Evolutionary conservation across 2,888 invertebrate genomes (phyloP).

Genomic region (Mechanitis messenoides): DNA sequence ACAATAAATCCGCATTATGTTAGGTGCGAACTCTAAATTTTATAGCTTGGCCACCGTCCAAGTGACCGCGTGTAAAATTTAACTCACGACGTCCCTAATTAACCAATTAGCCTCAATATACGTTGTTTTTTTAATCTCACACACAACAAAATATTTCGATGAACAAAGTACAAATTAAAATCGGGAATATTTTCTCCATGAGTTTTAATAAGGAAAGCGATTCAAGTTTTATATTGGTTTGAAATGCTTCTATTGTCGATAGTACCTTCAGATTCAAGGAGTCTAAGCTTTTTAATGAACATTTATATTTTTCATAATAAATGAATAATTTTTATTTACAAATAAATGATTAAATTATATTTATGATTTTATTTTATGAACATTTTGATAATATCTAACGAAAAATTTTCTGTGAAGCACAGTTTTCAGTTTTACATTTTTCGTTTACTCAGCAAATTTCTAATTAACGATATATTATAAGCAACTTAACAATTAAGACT

Average conservation of each 20-base stretch:
- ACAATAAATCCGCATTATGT: conserved; percentile 14
- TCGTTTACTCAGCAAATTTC: no score
- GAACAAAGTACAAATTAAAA: conserved; percentile 39
- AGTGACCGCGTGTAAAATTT: conserved; percentile 58
- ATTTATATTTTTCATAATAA: neutral
- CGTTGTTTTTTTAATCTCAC: conserved; percentile 59
- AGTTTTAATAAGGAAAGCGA: conserved; percentile 37
- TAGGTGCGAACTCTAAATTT: conserved; percentile 41
- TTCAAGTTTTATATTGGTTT: conserved; percentile 34
- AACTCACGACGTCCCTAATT: conserved; percentile 59
- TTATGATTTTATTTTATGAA: neutral
- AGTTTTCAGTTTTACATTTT: no score
- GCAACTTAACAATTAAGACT: no score
- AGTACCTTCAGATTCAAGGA: conserved; percentile 21
- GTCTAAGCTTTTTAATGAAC: conserved; percentile 24
- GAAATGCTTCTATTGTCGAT: conserved; percentile 27
- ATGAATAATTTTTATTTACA: neutral
- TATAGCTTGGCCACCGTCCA: conserved; percentile 60
- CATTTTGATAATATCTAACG: no score
- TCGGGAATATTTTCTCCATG: conserved; percentile 36
- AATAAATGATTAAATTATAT: no score
- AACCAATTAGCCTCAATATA: conserved; percentile 69
- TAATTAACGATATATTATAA: no score
- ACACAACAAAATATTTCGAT: conserved; percentile 41
- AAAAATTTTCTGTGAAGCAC: no score